Evolutionary conservation across 2,113 vertebrate genomes (phyloP), one percentile per base, ranked within the genome.

Genomic region (Actenoides hombroni): DNA sequence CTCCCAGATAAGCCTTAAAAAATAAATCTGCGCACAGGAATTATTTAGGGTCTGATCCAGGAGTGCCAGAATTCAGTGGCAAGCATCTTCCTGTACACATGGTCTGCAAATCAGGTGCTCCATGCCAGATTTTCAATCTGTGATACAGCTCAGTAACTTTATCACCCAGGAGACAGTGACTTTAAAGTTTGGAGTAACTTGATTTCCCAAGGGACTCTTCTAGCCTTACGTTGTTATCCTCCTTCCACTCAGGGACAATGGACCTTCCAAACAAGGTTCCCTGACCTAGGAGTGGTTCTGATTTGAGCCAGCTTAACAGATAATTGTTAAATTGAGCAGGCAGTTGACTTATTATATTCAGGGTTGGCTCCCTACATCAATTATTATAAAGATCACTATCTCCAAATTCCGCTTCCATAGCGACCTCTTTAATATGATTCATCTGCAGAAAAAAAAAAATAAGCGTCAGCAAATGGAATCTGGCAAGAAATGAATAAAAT

Each of bases 401-500:
- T 93, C 80, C 59, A 70, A 78, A 83, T 51, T 73, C 70, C 1
- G 5, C 73, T 73, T 70, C 39, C 53, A 77, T 63, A 56, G 90
- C 83, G 92, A 57, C 95, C 77, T 89, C 77, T 63, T 95, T 94
- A 71, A 73, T 67, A 19, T 25, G 49, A 83, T 95, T 96, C 96
- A 65, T 69, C 39, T 42, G 21, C 60, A 37, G 44, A 10, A 29
- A 13, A 49, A 64, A 28, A 57, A 6, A 6, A 25, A 7, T 39
- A 74, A 44, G 51, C 28, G 13, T 77, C 90, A 83, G 95, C 95
- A 97, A 95, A 95, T 40, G 70, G 29, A 94, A 63, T 67, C 69
- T 96, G 93, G 94, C 71, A 79, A 91, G 77, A 83, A 95, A 96
- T 96, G 88, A 97, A 96, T 90, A 90, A 96, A 96, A 82, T 42